Evolutionary conservation across 1,140 invertebrate genomes (phyloP), one percentile per base, ranked within the genome.

Genomic region (Zophobas atratus): DNA sequence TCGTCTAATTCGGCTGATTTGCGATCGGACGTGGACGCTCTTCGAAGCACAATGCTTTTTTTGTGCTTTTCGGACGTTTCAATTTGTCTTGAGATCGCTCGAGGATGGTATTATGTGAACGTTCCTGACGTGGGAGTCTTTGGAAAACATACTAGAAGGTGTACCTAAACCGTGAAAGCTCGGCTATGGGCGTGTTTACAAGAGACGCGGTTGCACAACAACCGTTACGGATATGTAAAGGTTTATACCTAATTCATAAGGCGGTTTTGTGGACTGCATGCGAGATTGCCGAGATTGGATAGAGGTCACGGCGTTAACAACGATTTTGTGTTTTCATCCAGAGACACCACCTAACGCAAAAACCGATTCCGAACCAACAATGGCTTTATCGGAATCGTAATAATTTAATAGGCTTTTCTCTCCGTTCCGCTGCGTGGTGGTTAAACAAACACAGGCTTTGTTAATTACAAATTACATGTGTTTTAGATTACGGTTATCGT

Each of bases 171-270:
- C 60, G 60, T 67, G 60, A 67, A 67, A 67, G 60, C 60, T 43
- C 33, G 43, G 38, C 35, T 8, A 39, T 67, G 60, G 60, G 60
- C 60, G 60, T 67, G 60, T 67, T 67, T 67, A 67, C 60, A 67
- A 67, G 60, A 67, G 60, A 67, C 38, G 6, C 4, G 38, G 49
- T 67, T 67, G 60, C 60, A 67, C 60, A 67, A 67, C 60, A 67
- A 67, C 60, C 60, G 60, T 67, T 67, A 67, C 60, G 38, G 60
- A 67, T 67, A 67, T 39, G 43, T 67, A 67, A 67, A 67, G 60
- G 60, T 67, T 67, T 67, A 67, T 67, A 67, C 60, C 39, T 67
- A 67, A 67, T 67, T 67, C 60, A 67, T 67, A 63, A 63, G 57
- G 38, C 32, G 34, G 36, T 57, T 20, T 20, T 51, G 49, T 20